These are phyloP conservation scores for Drosophila orosa DNA, from an alignment of 1,140 invertebrate species.

Conservation along the genomic window DNA sequence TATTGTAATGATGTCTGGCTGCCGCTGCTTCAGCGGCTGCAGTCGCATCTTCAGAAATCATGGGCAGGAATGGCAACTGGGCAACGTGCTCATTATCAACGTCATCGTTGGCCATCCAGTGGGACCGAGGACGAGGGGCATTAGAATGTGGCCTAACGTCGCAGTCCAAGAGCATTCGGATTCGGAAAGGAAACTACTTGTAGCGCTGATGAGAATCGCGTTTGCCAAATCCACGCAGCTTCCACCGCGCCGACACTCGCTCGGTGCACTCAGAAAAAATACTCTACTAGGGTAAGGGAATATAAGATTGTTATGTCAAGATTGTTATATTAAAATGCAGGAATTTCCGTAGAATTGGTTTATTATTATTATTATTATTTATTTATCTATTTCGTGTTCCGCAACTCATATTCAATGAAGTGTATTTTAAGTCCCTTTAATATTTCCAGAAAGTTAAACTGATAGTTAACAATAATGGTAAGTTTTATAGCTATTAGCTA, in stretches of 20 bases:
- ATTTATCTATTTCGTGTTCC: too few species aligned
- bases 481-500: too few species aligned
- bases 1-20: conserved; percentile 82
- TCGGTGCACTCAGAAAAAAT: conserved; percentile 17
- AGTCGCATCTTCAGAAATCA: conserved; percentile 74
- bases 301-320: too few species aligned
- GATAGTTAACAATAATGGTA: too few species aligned
- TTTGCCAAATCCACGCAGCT: conserved; percentile 62
- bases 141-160: conserved; percentile 60
- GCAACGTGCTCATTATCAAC: conserved; percentile 80
- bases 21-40: conserved; percentile 39
- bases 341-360: too few species aligned
- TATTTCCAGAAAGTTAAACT: too few species aligned
- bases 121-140: conserved; percentile 36
- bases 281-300: neutral
- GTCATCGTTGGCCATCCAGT: conserved; percentile 60
- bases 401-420: too few species aligned
- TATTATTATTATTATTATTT: too few species aligned
- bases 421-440: too few species aligned
- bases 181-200: conserved; percentile 72
- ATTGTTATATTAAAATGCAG: too few species aligned
- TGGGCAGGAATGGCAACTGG: conserved; percentile 42
- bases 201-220: conserved; percentile 70
- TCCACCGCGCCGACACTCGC: conserved; percentile 29
- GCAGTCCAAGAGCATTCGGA: conserved; percentile 51